A percentile compares a stretch with the other conserved stretches of the same genome.
Evolutionary conservation across 2,888 invertebrate species (phyloP).

Genomic region (Drosophila falleni): DNA sequence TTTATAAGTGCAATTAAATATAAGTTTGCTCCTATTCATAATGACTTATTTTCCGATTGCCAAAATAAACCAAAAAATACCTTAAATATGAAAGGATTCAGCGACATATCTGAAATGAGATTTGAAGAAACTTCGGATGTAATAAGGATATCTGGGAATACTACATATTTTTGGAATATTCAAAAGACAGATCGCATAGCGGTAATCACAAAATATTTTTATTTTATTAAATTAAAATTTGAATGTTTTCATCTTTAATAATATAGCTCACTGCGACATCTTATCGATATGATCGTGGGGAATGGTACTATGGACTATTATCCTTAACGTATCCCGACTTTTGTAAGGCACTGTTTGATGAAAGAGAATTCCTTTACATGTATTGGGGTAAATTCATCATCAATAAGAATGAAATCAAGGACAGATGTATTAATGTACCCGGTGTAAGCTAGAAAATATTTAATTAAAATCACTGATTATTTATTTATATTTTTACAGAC

Average conservation of each 20-base stretch:
- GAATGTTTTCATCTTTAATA: neutral
- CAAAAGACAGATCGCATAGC: neutral
- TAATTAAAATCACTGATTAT: neutral
- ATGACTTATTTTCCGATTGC: neutral
- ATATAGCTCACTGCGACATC: neutral
- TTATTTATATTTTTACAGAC: neutral
- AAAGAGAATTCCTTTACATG: neutral
- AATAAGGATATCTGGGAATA: neutral
- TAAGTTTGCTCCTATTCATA: neutral
- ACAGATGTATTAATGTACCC: neutral
- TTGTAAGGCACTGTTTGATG: neutral
- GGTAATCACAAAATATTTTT: neutral
- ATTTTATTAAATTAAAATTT: neutral
- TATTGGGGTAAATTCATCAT: neutral
- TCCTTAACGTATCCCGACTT: neutral
- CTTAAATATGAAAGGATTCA: neutral
- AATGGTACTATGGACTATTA: neutral
- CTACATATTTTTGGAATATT: neutral
- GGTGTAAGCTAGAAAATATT: neutral
- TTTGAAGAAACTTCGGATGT: neutral
- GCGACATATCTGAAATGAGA: neutral
- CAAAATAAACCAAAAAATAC: neutral
- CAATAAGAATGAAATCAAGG: neutral
- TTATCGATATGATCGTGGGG: neutral
- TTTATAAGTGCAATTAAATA: neutral